Conservation (phyloP, 1,140 invertebrate species). For the Drosophila nebulosa region DNA sequence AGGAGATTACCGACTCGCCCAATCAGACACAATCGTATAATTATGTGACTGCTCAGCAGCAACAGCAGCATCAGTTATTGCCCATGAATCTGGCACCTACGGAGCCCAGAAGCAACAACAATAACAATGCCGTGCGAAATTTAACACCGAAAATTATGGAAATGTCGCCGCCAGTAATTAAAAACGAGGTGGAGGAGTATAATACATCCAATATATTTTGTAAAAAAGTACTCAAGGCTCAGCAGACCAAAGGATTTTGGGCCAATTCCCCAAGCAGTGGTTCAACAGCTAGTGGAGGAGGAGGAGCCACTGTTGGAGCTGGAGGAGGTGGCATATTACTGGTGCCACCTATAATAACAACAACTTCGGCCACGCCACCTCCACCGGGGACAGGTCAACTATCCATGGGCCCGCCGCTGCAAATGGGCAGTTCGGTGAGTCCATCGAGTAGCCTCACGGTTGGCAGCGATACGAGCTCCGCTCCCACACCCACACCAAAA, state of each 20-base stretch:
- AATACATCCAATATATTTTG: constrained; percentile 72
- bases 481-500: constrained; percentile 47
- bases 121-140: constrained; percentile 63
- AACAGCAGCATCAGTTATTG: constrained; percentile 61
- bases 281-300: constrained; percentile 19
- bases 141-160: constrained; percentile 76
- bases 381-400: constrained; percentile 33
- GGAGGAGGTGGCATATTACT: constrained; percentile 26
- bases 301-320: too few relatives aligned
- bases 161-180: constrained; percentile 54
- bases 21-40: constrained; percentile 27
- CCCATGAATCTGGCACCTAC: constrained; percentile 73
- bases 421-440: constrained; percentile 65
- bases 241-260: constrained; percentile 79
- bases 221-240: constrained; percentile 79
- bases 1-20: constrained; percentile 76
- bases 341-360: constrained; percentile 58
- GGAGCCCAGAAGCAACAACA: constrained; percentile 27
- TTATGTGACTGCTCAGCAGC: constrained; percentile 20
- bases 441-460: constrained; percentile 57
- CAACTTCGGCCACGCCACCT: constrained; percentile 64
- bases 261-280: constrained; percentile 65
- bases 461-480: neutral
- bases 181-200: constrained; percentile 76
- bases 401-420: constrained; percentile 72